Evolutionary conservation across 1,140 invertebrate genomes (phyloP).

Genomic region (Plectrocnemia conspersa): DNA sequence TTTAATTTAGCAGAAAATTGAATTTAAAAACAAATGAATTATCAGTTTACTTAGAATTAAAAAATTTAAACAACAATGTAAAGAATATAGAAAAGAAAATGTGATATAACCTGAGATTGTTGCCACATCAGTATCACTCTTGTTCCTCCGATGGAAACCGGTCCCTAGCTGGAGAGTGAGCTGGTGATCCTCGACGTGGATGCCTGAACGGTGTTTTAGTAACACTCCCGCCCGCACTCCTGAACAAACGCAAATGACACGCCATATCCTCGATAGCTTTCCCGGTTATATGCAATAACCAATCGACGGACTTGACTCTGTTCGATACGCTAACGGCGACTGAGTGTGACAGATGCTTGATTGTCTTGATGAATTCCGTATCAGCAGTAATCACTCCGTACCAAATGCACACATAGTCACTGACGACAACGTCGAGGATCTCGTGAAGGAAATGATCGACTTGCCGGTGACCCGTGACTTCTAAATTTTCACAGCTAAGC

Average conservation of each 20-base stretch:
- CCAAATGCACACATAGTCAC: conserved; percentile 79
- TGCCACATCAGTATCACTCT: conserved; percentile 66
- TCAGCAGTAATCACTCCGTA: conserved; percentile 59
- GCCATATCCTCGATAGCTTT: conserved; percentile 85
- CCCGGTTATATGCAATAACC: conserved; percentile 82
- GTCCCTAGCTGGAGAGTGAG: conserved; percentile 37
- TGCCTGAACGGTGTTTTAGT: conserved; percentile 48
- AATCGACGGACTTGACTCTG: conserved; percentile 83
- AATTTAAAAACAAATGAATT: background rate
- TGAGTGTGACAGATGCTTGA: conserved; percentile 53
- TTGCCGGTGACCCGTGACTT: conserved; percentile 46
- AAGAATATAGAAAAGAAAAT: conserved; percentile 6
- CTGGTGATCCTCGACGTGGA: conserved; percentile 44
- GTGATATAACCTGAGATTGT: conserved; percentile 53
- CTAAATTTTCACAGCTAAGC: conserved; percentile 34
- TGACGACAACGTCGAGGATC: conserved; percentile 68
- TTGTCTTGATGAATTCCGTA: conserved; percentile 54
- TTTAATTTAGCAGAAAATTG: background rate
- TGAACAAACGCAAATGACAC: conserved; percentile 80
- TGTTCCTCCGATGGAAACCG: conserved; percentile 59
- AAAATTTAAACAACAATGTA: conserved; percentile 13
- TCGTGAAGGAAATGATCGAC: conserved; percentile 49
- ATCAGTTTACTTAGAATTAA: background rate
- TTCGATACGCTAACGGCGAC: conserved; percentile 57
- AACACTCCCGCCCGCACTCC: conserved; percentile 61